Evolutionary conservation across 2,888 invertebrate genomes (phyloP), one percentile per base, ranked within the genome.

Genomic region (Megamerina dolium): DNA sequence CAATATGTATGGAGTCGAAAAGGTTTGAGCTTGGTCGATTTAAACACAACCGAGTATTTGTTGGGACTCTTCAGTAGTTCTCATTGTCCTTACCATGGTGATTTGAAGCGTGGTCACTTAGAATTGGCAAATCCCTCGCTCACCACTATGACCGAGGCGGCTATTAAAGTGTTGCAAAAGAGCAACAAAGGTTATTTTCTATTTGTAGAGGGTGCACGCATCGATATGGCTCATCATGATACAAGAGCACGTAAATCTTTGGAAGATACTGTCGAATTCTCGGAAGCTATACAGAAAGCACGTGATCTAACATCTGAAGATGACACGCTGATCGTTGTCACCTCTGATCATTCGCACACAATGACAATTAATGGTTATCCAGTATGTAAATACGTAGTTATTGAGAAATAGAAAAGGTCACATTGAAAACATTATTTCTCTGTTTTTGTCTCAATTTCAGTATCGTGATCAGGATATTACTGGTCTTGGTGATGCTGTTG

Each of bases 251-350:
- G 77, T 9, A 79, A 79, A 45, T 85, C 93, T 0, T 69, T 93
- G 1, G 83, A 85, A 55, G 93, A 94, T 64, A 86, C 88, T 0
- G 76, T 84, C 0, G 87, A 87, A 58, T 78, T 91, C 41, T 81
- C 85, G 18, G 77, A 79, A 33, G 85, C 92, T 2, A 76, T 87
- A 5, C 69, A 79, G 57, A 72, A 72, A 34, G 84, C 88, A 1
- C 52, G 78, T 30, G 69, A 76, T 31, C 67, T 83, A 68, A 82
- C 84, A 1, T 72, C 77, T 41, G 66, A 67, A 1, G 73, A 80
- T 0, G 85, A 92, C 20, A 92, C 92, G 0, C 72, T 92, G n/a
- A 77, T 91, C 10, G 77, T 92, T 1, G 90, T 88, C 3, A 87
- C 88, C 0, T 78, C 88, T 1, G 89, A 89, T 66, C 89, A 89